These are phyloP conservation scores for Halictus rubicundus DNA, from an alignment of 1,140 invertebrate genomes.

Conservation along the genomic window DNA sequence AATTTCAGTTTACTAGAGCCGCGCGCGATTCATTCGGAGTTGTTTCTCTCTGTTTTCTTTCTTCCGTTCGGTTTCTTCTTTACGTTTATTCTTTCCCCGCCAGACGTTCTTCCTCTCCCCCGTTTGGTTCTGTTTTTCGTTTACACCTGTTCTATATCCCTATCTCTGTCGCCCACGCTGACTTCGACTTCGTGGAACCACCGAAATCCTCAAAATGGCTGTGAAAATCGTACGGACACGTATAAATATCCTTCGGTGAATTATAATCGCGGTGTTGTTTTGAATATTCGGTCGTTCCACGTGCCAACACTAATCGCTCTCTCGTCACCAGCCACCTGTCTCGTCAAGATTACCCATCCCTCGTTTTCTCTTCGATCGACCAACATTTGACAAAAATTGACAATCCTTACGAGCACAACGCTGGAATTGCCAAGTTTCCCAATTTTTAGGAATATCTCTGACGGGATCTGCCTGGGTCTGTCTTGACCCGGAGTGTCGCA, in stretches of 20 bases:
- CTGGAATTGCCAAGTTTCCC: too few species aligned
- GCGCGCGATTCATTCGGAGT: constrained; percentile 10
- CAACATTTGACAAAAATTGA: neutral
- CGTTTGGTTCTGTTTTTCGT: constrained; percentile 16
- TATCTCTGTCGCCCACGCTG: constrained; percentile 24
- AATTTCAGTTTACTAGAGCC: constrained; percentile 20
- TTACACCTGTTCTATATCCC: neutral
- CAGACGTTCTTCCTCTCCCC: neutral
- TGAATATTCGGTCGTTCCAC: too few species aligned
- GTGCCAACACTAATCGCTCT: constrained; percentile 26
- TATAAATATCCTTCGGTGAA: too few species aligned
- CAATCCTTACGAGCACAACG: too few species aligned
- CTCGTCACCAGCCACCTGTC: constrained; percentile 8
- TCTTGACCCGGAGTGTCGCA: too few species aligned
- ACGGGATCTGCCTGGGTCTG: too few species aligned
- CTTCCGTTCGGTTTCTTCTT: neutral
- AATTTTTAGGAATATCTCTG: too few species aligned
- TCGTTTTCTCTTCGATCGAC: constrained; percentile 1
- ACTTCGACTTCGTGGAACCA: constrained; percentile 20
- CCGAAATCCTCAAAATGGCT: too few species aligned
- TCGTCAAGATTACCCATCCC: constrained; percentile 5
- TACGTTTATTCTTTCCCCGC: neutral
- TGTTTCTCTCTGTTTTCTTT: neutral
- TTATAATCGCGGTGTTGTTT: too few species aligned
- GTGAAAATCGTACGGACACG: too few species aligned